Evolutionary conservation across 2,797 vertebrate species (phyloP).

Genomic region (Pseudopleuronectes americanus): DNA sequence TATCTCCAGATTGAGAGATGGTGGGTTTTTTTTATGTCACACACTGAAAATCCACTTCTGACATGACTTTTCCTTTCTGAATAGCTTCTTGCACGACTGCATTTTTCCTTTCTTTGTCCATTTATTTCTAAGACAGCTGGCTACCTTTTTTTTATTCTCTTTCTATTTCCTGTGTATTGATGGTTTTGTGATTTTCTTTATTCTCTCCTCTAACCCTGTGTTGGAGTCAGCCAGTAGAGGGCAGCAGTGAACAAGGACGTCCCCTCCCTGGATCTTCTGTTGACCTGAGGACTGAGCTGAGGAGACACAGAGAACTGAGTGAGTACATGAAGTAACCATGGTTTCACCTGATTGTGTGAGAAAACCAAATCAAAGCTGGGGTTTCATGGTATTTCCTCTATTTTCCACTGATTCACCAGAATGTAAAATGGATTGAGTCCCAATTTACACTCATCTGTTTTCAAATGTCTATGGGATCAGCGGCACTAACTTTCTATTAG

Average conservation of each 20-base stretch:
- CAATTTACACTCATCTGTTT: neutral
- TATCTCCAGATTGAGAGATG: constrained; percentile 43
- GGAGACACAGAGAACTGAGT: constrained; percentile 83
- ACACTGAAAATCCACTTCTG: constrained; percentile 55
- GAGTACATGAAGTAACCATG: constrained; percentile 59
- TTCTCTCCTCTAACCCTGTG: constrained; percentile 45
- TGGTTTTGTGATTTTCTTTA: constrained; percentile 9
- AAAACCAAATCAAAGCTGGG: constrained; percentile 8
- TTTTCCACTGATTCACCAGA: neutral
- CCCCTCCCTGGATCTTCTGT: constrained; percentile 52
- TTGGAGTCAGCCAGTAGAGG: constrained; percentile 87
- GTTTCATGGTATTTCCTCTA: neutral
- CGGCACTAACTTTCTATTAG: neutral
- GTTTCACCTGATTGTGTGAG: neutral
- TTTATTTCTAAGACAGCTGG: constrained; percentile 15
- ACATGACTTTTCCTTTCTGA: constrained; percentile 49
- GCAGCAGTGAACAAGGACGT: constrained; percentile 89
- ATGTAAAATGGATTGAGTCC: neutral
- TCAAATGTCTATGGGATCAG: neutral
- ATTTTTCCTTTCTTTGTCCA: constrained; percentile 7
- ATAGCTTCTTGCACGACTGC: constrained; percentile 5
- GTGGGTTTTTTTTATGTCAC: constrained; percentile 43
- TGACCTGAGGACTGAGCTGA: constrained; percentile 78
- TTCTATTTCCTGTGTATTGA: neutral
- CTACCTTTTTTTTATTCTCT: neutral